These are phyloP conservation scores for Perognathus longimembris DNA, from an alignment of 2,113 vertebrate genomes.

Conservation along the genomic window DNA sequence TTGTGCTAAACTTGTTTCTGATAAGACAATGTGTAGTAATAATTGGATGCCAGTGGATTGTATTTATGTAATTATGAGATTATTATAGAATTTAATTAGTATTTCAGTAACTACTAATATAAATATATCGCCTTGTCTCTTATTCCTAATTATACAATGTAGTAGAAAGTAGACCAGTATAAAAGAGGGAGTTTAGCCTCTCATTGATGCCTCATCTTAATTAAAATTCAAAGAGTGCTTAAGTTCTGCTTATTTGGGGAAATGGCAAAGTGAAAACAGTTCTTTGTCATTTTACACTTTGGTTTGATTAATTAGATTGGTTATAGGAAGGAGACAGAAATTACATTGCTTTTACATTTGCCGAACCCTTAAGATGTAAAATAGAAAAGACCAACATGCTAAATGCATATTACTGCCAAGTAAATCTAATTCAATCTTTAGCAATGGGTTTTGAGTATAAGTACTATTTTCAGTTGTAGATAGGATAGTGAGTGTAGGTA, in stretches of 20 bases:
- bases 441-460: slow-evolving; percentile 78
- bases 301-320: slow-evolving; percentile 76
- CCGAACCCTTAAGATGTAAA: slow-evolving; percentile 79
- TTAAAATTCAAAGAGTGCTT: slow-evolving; percentile 69
- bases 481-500: slow-evolving; percentile 73
- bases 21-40: slow-evolving; percentile 42
- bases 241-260: background rate
- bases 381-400: slow-evolving; percentile 74
- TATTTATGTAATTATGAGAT: slow-evolving; percentile 57
- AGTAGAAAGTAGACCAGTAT: slow-evolving; percentile 55
- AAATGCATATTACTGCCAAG: slow-evolving; percentile 75
- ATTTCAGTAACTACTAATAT: slow-evolving; percentile 63
- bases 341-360: slow-evolving; percentile 83
- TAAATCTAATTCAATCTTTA: slow-evolving; percentile 82
- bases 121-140: slow-evolving; percentile 57
- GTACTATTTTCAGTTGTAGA: slow-evolving; percentile 77
- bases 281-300: slow-evolving; percentile 75
- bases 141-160: slow-evolving; percentile 51
- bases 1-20: slow-evolving; percentile 51
- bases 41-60: slow-evolving; percentile 54
- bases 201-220: slow-evolving; percentile 27
- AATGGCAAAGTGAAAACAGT: slow-evolving; percentile 60
- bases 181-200: slow-evolving; percentile 41
- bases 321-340: slow-evolving; percentile 78
- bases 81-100: slow-evolving; percentile 70